phyloP scores from a whole-genome alignment of 2,888 invertebrate genomes.

The Metopia argyrocephala region DNA sequence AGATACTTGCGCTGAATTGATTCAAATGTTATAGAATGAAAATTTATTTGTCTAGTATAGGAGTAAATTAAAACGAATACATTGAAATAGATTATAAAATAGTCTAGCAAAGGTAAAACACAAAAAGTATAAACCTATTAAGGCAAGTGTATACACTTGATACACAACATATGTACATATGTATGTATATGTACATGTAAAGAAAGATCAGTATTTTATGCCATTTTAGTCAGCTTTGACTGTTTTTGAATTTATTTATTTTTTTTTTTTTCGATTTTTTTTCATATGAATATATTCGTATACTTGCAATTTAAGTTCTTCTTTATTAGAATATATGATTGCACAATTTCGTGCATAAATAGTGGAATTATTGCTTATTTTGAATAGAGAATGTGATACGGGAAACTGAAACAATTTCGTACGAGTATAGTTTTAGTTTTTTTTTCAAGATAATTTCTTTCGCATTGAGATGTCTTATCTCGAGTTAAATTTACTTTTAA shows the following conservation, averaged over 20 bases:
- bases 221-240: slow-evolving; percentile 61
- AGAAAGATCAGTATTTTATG: slow-evolving; percentile 59
- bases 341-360: background rate
- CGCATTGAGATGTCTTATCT: slow-evolving; percentile 52
- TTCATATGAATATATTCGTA: slow-evolving; percentile 18
- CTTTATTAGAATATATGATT: slow-evolving; percentile 42
- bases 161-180: background rate
- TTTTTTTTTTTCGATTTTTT: background rate
- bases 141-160: no score
- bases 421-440: background rate
- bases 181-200: slow-evolving; percentile 11
- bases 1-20: slow-evolving; percentile 20
- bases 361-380: slow-evolving; percentile 30
- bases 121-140: background rate
- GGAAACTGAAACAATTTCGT: slow-evolving; percentile 30
- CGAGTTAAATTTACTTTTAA: slow-evolving; percentile 39
- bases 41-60: slow-evolving; percentile 30
- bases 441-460: slow-evolving; percentile 52
- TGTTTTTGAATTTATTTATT: slow-evolving; percentile 37
- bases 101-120: slow-evolving; percentile 41
- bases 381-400: slow-evolving; percentile 14
- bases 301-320: slow-evolving; percentile 49
- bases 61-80: background rate
- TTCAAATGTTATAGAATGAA: background rate
- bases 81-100: slow-evolving; percentile 6